A percentile compares a stretch with the other conserved stretches of the same genome.
Conservation (phyloP, 2,113 vertebrate genomes). For the Clarias magur region DNA sequence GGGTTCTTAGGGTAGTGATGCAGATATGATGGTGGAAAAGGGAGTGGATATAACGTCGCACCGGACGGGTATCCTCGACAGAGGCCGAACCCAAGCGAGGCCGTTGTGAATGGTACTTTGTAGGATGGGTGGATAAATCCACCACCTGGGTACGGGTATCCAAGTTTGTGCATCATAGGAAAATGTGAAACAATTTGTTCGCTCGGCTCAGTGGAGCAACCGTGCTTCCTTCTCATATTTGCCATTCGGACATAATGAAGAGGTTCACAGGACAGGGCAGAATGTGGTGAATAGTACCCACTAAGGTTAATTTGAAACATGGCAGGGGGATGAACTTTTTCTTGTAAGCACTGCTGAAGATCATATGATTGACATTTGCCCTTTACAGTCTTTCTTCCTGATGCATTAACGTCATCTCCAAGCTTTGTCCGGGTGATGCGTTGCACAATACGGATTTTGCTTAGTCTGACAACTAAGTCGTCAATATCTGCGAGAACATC, state of each 20-base stretch:
- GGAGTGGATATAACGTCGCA: conserved; percentile 83
- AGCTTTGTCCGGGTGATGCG: conserved; percentile 60
- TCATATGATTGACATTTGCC: conserved; percentile 71
- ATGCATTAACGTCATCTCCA: conserved; percentile 51
- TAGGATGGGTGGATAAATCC: conserved; percentile 86
- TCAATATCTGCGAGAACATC: conserved; percentile 90
- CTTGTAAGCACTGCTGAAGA: conserved; percentile 82
- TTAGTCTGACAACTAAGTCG: conserved; percentile 84
- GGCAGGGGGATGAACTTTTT: conserved; percentile 87
- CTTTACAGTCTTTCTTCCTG: conserved; percentile 60
- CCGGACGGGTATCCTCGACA: conserved; percentile 89
- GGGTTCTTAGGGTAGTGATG: conserved; percentile 83
- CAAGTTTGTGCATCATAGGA: conserved; percentile 84
- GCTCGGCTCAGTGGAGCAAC: conserved; percentile 87
- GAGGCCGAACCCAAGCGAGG: conserved; percentile 88
- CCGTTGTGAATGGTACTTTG: conserved; percentile 82
- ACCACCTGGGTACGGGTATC: conserved; percentile 80
- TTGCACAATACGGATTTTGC: conserved; percentile 87
- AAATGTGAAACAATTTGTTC: conserved; percentile 83
- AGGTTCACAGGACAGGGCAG: conserved; percentile 79
- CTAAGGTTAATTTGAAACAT: conserved; percentile 91
- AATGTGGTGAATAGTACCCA: conserved; percentile 90
- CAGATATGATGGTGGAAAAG: conserved; percentile 79
- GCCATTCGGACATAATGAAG: conserved; percentile 88
- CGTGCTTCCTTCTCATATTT: conserved; percentile 85